A percentile compares a stretch with the other conserved stretches of the same genome.
Conservation (phyloP, 2,113 vertebrate species). For the Tragelaphus scriptus region DNA sequence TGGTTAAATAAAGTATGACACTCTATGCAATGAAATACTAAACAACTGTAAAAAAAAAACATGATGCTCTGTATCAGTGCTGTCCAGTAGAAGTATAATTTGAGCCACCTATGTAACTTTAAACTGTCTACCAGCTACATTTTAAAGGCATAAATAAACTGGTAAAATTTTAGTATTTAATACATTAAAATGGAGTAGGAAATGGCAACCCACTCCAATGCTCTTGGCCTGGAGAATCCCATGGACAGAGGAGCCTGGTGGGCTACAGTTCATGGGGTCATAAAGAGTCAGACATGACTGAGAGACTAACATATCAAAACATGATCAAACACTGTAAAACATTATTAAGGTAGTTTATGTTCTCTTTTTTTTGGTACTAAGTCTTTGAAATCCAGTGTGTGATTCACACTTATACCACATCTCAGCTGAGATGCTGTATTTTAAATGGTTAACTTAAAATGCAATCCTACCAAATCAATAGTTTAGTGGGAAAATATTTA, state of each 20-base stretch:
- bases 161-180: constrained; percentile 3
- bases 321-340: background rate
- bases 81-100: background rate
- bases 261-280: background rate
- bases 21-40: background rate
- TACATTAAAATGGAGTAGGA: background rate
- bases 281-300: background rate
- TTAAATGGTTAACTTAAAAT: background rate
- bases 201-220: background rate
- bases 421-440: background rate
- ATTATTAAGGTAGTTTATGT: background rate
- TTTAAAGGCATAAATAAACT: background rate
- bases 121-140: background rate
- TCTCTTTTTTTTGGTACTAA: background rate
- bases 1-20: background rate
- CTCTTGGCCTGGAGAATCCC: background rate
- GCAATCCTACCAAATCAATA: background rate
- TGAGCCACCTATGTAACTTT: background rate
- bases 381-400: background rate
- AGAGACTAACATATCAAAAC: background rate
- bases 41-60: background rate
- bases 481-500: background rate
- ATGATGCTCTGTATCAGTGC: background rate
- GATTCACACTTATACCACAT: background rate
- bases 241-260: background rate